Evolutionary conservation across 2,113 vertebrate genomes (phyloP).

Genomic region (Enhydra lutris): DNA sequence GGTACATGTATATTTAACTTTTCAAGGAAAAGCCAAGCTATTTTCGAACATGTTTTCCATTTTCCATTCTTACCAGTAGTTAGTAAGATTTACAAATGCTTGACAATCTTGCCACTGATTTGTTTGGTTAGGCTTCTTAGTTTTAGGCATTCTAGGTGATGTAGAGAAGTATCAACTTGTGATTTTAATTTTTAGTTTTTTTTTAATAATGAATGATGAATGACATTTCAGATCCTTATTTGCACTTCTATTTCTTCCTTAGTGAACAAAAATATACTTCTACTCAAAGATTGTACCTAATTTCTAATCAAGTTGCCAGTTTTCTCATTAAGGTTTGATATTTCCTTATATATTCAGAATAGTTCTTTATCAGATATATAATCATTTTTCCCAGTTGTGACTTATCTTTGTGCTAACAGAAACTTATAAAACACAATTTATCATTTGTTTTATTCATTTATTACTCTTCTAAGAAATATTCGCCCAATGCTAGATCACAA

Average conservation of each 20-base stretch:
- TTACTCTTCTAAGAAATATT: background rate
- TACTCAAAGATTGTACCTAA: background rate
- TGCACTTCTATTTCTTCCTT: background rate
- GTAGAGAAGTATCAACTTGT: background rate
- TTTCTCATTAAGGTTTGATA: background rate
- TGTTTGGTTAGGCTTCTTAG: background rate
- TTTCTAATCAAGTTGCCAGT: background rate
- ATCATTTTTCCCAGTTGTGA: background rate
- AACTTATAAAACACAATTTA: background rate
- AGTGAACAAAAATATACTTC: background rate
- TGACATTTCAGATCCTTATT: background rate
- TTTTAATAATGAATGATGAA: background rate
- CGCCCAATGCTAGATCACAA: background rate
- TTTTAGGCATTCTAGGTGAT: background rate
- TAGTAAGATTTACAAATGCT: background rate
- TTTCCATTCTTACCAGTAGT: background rate
- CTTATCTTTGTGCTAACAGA: background rate
- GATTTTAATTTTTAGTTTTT: background rate
- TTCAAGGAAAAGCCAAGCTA: background rate
- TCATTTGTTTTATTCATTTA: background rate
- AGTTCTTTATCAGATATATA: background rate
- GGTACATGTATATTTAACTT: background rate
- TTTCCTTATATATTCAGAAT: background rate
- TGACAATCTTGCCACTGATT: background rate
- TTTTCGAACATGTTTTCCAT: background rate